phyloP scores from a whole-genome alignment of 2,888 invertebrate species.

The Serripes groenlandicus region DNA sequence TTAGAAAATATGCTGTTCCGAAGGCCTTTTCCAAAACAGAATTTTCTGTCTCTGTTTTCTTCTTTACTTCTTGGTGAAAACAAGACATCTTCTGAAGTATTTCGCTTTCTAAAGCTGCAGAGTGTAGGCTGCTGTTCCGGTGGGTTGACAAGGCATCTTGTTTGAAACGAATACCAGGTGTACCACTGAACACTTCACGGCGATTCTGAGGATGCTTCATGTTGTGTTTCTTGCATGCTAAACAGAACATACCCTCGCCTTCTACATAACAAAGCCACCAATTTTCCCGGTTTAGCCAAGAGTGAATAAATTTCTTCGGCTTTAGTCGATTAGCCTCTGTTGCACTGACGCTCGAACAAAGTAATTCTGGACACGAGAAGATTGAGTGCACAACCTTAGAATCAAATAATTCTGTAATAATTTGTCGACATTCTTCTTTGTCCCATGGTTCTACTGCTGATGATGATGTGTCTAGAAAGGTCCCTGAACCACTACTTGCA shows the following conservation, averaged over 20 bases:
- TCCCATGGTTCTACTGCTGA: too few species aligned
- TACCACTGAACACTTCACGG: conserved; percentile 23
- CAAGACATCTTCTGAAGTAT: conserved; percentile 22
- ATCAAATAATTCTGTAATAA: too few species aligned
- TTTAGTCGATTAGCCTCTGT: background rate
- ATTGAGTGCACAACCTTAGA: background rate
- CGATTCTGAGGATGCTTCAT: conserved; percentile 39
- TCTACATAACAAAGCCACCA: conserved; percentile 46
- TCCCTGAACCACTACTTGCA: too few species aligned
- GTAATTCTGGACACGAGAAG: background rate
- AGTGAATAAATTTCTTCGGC: conserved; percentile 24
- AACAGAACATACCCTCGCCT: conserved; percentile 35
- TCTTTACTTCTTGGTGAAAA: conserved; percentile 25
- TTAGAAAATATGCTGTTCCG: conserved; percentile 39
- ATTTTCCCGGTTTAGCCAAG: background rate
- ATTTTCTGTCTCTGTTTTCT: conserved; percentile 27
- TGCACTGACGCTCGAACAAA: background rate
- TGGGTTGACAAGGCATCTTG: conserved; percentile 25
- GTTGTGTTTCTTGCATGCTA: conserved; percentile 28
- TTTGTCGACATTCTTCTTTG: too few species aligned
- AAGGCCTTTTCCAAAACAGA: conserved; percentile 15
- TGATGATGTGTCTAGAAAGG: too few species aligned
- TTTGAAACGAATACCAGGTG: conserved; percentile 19
- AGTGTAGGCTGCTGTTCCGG: background rate
- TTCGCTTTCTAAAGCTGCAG: conserved; percentile 15